phyloP scores from a whole-genome alignment of 2,113 vertebrate species.

The Morone saxatilis region DNA sequence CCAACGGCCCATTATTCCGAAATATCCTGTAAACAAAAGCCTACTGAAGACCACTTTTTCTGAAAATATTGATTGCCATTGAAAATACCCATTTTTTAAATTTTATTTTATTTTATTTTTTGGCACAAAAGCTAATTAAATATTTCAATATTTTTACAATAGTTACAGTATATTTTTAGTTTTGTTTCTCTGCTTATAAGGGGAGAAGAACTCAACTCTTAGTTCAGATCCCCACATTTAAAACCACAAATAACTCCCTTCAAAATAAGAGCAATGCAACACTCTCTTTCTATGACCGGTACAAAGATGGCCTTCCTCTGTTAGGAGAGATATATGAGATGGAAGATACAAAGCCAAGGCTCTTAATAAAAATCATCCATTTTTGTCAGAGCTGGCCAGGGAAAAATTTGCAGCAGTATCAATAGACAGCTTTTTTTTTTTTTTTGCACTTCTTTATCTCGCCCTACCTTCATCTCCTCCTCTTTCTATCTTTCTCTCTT shows the following conservation, averaged over 20 bases:
- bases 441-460: constrained; percentile 57
- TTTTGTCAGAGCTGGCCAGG: constrained; percentile 80
- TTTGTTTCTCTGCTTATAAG: not conserved
- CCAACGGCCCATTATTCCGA: too few species aligned
- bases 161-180: not conserved
- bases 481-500: constrained; percentile 49
- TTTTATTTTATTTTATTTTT: too few species aligned
- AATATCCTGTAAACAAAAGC: too few species aligned
- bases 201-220: not conserved
- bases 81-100: too few species aligned
- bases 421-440: constrained; percentile 55
- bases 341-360: constrained; percentile 78
- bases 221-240: constrained; percentile 14
- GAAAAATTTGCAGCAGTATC: constrained; percentile 79
- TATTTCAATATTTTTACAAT: not conserved
- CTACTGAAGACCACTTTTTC: too few species aligned
- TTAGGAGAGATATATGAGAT: constrained; percentile 80
- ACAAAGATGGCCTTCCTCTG: constrained; percentile 77
- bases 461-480: constrained; percentile 47
- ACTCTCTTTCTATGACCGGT: constrained; percentile 45
- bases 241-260: constrained; percentile 30
- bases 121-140: not conserved
- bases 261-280: constrained; percentile 53
- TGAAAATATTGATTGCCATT: too few species aligned
- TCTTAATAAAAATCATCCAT: constrained; percentile 85